A percentile compares a stretch with the other conserved stretches of the same genome.
Evolutionary conservation across 1,140 invertebrate species (phyloP).

Genomic region (Aethina tumida): DNA sequence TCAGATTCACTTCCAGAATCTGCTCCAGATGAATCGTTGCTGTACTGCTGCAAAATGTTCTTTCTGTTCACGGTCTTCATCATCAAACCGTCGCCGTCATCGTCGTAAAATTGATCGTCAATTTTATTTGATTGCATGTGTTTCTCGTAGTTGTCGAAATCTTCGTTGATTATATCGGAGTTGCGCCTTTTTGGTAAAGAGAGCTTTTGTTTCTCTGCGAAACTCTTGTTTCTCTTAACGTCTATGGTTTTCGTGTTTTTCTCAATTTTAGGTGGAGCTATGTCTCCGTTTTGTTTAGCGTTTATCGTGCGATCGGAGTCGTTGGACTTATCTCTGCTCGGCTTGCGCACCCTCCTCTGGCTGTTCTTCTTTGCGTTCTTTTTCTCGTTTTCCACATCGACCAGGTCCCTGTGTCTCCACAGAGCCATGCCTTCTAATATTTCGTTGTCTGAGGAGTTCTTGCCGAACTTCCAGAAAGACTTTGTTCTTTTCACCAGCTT

Average conservation of each 20-base stretch:
- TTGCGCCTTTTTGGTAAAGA: conserved; percentile 36
- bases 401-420: conserved; percentile 74
- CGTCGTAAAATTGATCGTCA: conserved; percentile 50
- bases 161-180: conserved; percentile 20
- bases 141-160: conserved; percentile 16
- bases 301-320: conserved; percentile 34
- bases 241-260: conserved; percentile 11
- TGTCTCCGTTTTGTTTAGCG: conserved; percentile 14
- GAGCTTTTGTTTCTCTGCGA: conserved; percentile 27
- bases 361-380: conserved; percentile 25
- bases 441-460: conserved; percentile 54
- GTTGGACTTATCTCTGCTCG: conserved; percentile 30
- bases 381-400: conserved; percentile 51
- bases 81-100: conserved; percentile 49
- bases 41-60: conserved; percentile 58
- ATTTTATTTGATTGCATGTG: conserved; percentile 41
- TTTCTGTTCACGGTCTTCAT: conserved; percentile 54
- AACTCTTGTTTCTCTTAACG: conserved; percentile 22
- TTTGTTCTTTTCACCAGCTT: conserved; percentile 65
- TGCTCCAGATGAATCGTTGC: conserved; percentile 40
- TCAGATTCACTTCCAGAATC: conserved; percentile 45
- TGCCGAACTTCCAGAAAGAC: conserved; percentile 74
- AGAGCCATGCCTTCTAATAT: conserved; percentile 75
- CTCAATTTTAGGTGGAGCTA: conserved; percentile 7
- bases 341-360: conserved; percentile 12